These are phyloP conservation scores for Saccostrea glomerata DNA, from an alignment of 1,140 invertebrate species.

Conservation along the genomic window DNA sequence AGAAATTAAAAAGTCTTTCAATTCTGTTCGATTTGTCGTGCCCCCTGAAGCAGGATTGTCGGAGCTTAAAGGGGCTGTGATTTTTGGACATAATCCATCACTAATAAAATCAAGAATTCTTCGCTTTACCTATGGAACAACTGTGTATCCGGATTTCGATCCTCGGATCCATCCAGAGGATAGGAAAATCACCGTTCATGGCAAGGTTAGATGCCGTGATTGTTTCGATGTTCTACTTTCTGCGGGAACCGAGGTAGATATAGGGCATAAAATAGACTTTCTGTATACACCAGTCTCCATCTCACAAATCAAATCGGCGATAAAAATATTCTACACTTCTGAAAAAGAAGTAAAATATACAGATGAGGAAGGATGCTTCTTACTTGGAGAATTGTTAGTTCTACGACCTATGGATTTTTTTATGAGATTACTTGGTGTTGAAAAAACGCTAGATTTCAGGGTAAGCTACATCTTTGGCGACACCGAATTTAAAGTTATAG, in stretches of 20 bases:
- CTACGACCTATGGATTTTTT: not conserved
- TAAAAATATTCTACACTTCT: not conserved
- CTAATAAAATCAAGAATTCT: constrained; percentile 11
- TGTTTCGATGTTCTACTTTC: not conserved
- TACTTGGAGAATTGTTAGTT: not conserved
- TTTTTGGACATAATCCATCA: constrained; percentile 49
- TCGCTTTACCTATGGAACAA: constrained; percentile 43
- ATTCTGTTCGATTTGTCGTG: not conserved
- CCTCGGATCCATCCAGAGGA: not conserved
- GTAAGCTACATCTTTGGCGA: not conserved
- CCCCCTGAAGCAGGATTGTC: constrained; percentile 36
- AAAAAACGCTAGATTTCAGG: not conserved
- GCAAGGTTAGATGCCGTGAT: not conserved
- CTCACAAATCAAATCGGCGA: not conserved
- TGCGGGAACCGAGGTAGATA: not conserved
- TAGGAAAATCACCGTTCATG: not conserved
- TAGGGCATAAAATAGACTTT: not conserved
- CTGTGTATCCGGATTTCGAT: not conserved
- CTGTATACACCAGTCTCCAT: not conserved
- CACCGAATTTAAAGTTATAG: not conserved
- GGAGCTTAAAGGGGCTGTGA: constrained; percentile 50
- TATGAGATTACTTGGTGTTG: too few relatives aligned
- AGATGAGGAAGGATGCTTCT: not conserved
- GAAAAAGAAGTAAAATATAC: not conserved
- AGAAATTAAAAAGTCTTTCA: constrained; percentile 21